A percentile compares a stretch with the other conserved stretches of the same genome.
Conservation (phyloP, 1,140 invertebrate genomes). For the Macrotrachela quadricornifera region DNA sequence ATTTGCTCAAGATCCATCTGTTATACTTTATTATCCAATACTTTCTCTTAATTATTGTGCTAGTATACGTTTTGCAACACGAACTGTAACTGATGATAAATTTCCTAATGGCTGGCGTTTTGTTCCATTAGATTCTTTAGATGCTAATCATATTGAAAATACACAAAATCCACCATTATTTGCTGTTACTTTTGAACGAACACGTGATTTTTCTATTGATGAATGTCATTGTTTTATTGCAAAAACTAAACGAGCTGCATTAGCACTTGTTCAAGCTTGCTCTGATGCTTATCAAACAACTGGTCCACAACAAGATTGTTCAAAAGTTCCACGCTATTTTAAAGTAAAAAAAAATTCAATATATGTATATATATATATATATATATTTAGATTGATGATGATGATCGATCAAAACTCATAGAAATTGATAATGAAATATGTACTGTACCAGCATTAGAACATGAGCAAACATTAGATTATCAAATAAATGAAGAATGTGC, state of each 20-base stretch:
- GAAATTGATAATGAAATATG: too few species aligned
- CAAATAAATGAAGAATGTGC: too few species aligned
- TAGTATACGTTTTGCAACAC: constrained; percentile 21
- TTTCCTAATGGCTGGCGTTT: constrained; percentile 41
- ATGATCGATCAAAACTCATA: too few species aligned
- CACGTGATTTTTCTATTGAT: constrained; percentile 44
- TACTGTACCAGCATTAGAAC: too few species aligned
- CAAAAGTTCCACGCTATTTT: not conserved
- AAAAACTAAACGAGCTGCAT: constrained; percentile 34
- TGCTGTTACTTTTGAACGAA: constrained; percentile 75
- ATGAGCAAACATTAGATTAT: too few species aligned
- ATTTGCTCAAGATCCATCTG: constrained; percentile 83
- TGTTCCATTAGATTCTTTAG: constrained; percentile 73
- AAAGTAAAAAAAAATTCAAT: too few species aligned
- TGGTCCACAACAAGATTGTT: not conserved
- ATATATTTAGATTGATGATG: too few species aligned
- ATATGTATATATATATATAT: too few species aligned
- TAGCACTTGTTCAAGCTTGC: constrained; percentile 21
- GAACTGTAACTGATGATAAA: constrained; percentile 42
- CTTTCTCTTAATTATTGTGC: constrained; percentile 89
- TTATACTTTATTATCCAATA: constrained; percentile 88
- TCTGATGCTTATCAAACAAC: constrained; percentile 14
- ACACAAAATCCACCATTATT: constrained; percentile 73
- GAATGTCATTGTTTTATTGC: constrained; percentile 98
- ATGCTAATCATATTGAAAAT: constrained; percentile 21